phyloP scores from a whole-genome alignment of 2,113 vertebrate genomes.

The Salvator merianae region DNA sequence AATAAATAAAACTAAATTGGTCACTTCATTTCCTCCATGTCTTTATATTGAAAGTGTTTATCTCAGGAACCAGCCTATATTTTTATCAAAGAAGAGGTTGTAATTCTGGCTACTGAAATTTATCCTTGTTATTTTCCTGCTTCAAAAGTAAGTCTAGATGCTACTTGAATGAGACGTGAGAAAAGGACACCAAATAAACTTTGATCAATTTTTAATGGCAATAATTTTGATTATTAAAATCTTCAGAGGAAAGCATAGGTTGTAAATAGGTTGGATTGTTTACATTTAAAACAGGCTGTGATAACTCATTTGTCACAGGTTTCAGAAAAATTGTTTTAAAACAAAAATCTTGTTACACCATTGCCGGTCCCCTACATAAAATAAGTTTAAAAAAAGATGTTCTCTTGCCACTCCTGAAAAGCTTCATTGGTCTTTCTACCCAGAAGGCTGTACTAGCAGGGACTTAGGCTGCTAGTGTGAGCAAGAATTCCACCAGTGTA shows the following conservation, averaged over 20 bases:
- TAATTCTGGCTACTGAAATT: conserved; percentile 27
- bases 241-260: too few relatives aligned
- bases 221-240: conserved; percentile 3
- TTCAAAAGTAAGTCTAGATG: conserved; percentile 24
- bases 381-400: neutral
- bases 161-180: neutral
- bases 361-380: neutral
- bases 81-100: conserved; percentile 32
- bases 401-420: neutral
- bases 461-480: neutral
- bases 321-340: neutral
- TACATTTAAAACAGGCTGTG: neutral
- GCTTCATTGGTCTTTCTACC: neutral
- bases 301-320: neutral
- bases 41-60: conserved; percentile 35
- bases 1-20: neutral
- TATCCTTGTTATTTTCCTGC: neutral
- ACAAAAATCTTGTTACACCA: neutral
- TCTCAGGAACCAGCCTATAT: conserved; percentile 11
- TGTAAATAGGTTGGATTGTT: too few relatives aligned
- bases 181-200: neutral
- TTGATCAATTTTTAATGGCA: neutral
- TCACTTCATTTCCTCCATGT: conserved; percentile 3
- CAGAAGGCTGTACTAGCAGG: neutral
- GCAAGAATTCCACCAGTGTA: neutral